Evolutionary conservation across 2,113 vertebrate genomes (phyloP).

Genomic region (Empidonax traillii): DNA sequence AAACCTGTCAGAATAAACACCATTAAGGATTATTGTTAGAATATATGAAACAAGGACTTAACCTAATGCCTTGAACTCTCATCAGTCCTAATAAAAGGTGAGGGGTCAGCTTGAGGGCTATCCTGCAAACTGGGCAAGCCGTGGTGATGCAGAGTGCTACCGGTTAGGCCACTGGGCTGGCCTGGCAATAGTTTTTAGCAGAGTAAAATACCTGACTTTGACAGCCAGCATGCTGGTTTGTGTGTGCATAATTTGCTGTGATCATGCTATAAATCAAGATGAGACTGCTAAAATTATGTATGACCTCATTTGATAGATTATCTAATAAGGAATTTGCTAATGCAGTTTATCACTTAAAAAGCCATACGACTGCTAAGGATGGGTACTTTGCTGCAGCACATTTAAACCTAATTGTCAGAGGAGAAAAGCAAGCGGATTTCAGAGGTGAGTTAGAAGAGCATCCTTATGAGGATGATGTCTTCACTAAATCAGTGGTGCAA

Average conservation of each 20-base stretch:
- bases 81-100: neutral
- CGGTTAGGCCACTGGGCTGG: neutral
- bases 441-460: slow-evolving; percentile 73
- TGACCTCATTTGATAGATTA: slow-evolving; percentile 73
- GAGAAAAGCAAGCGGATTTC: slow-evolving; percentile 68
- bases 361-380: slow-evolving; percentile 56
- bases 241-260: slow-evolving; percentile 29
- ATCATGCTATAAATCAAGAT: slow-evolving; percentile 60
- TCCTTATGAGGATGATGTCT: slow-evolving; percentile 76
- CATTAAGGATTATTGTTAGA: neutral
- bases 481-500: slow-evolving; percentile 80
- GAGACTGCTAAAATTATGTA: slow-evolving; percentile 63
- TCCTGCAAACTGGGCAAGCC: neutral
- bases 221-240: slow-evolving; percentile 22
- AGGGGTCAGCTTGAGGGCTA: neutral
- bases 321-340: slow-evolving; percentile 79
- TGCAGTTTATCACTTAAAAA: slow-evolving; percentile 79
- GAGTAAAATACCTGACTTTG: slow-evolving; percentile 25
- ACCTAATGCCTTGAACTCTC: fast-evolving
- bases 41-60: neutral
- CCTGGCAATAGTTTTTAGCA: neutral
- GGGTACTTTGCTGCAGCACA: slow-evolving; percentile 71
- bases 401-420: slow-evolving; percentile 76
- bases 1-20: neutral
- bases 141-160: neutral